Evolutionary conservation across 2,888 invertebrate genomes (phyloP), one percentile per base, ranked within the genome.

Genomic region (Branchinecta sandiegonensis): DNA sequence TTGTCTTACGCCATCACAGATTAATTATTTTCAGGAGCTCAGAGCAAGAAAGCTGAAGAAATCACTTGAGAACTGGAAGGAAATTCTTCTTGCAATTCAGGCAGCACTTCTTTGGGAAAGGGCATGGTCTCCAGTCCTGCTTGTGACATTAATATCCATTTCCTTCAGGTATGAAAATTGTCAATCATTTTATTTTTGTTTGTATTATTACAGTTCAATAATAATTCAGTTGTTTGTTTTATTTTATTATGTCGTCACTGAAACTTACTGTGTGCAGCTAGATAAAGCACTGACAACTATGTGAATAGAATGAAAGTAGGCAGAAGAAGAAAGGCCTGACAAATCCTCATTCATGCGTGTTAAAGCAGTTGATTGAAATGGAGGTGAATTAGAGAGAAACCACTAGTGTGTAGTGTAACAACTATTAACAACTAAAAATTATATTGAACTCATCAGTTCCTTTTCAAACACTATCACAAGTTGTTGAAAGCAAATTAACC

Each of bases 71-170:
- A n/a, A 56, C 9, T 56, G 56, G 56, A 56, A 8, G 17, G 56
- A 56, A 56, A 56, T 56, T 14, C 56, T 56, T 1, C 56, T 56
- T 56, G 56, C 56, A n/a, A n/a, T 56, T 14, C 56, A 56, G 17
- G 56, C 56, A 14, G 56, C 56, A n/a, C 56, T 56, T 14, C n/a
- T 56, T n/a, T 56, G 56, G 56, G 56, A 56, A 56, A 56, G 56
- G 56, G 14, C 56, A 56, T 56, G 56, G 56, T 56, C 56, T 14
- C 56, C 56, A 14, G n/a, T 56, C 17, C n/a, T 56, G 56, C 56
- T 56, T 8, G n/a, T 56, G 17, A 56, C 56, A n/a, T 14, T 17
- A 14, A 17, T 56, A 17, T 56, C 56, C 17, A 17, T n/a, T 9
- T 56, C 17, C 17, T 56, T 56, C 17, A 17, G 56, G 56, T 56